Conservation (phyloP, 1,140 invertebrate genomes). For the Papilio xuthus region DNA sequence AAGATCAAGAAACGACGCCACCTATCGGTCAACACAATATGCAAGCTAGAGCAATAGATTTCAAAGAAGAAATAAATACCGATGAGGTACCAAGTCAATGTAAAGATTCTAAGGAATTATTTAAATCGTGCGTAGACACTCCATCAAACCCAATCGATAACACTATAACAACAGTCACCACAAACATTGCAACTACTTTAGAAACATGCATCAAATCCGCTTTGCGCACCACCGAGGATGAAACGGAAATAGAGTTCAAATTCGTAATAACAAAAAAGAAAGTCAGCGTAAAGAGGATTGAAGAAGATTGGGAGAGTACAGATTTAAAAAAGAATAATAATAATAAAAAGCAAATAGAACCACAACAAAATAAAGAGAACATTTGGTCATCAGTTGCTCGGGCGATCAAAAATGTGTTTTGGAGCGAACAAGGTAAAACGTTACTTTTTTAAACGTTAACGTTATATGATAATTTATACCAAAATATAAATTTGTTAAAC, state of each 20-base stretch:
- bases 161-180: slow-evolving; percentile 64
- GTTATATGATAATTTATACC: not conserved
- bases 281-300: slow-evolving; percentile 65
- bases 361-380: slow-evolving; percentile 66
- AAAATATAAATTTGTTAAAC: not conserved
- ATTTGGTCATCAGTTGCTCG: slow-evolving; percentile 72
- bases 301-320: slow-evolving; percentile 49
- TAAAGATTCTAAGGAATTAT: slow-evolving; percentile 69
- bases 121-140: slow-evolving; percentile 64
- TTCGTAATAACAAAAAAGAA: slow-evolving; percentile 78
- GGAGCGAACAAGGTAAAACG: slow-evolving; percentile 60
- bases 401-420: slow-evolving; percentile 74
- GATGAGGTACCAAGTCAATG: slow-evolving; percentile 54
- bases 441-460: slow-evolving; percentile 45
- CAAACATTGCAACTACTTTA: slow-evolving; percentile 74
- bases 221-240: slow-evolving; percentile 65
- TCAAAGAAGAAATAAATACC: slow-evolving; percentile 74
- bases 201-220: slow-evolving; percentile 71
- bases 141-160: slow-evolving; percentile 54
- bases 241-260: slow-evolving; percentile 80
- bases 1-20: slow-evolving; percentile 64
- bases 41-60: slow-evolving; percentile 74
- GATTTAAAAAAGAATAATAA: slow-evolving; percentile 53
- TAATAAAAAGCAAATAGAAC: slow-evolving; percentile 47
- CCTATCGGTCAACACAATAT: slow-evolving; percentile 66